Conservation (phyloP, 2,888 invertebrate genomes). For the Bursaphelenchus okinawaensis region DNA sequence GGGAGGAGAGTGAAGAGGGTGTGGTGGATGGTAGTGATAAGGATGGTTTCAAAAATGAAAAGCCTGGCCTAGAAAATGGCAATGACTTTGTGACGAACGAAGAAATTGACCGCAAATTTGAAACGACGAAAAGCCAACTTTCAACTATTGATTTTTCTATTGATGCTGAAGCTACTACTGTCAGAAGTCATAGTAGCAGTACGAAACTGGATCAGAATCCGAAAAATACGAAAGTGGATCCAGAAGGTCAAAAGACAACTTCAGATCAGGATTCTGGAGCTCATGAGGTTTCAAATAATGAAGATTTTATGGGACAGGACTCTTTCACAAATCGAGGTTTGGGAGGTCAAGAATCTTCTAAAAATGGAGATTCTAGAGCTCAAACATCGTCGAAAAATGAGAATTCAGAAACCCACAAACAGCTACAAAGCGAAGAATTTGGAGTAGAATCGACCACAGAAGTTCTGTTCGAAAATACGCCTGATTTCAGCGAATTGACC, state of each 20-base stretch:
- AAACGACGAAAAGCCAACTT: neutral
- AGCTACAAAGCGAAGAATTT: too few species aligned
- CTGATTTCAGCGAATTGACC: neutral
- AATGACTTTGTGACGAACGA: neutral
- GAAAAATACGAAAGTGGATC: neutral
- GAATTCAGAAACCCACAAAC: too few species aligned
- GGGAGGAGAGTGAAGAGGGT: neutral
- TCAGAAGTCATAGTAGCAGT: neutral
- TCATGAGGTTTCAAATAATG: too few species aligned
- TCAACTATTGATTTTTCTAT: slow-evolving; percentile 3
- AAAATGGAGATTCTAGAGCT: too few species aligned
- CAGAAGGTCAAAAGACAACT: neutral
- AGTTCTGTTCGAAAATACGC: neutral
- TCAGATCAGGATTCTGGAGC: too few species aligned
- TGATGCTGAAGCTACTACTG: slow-evolving; percentile 4
- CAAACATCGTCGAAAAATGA: too few species aligned
- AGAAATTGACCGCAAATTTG: neutral
- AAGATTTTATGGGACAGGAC: too few species aligned
- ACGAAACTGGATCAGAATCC: too few species aligned
- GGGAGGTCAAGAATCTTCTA: too few species aligned
- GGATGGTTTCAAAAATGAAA: neutral
- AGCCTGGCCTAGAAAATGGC: neutral
- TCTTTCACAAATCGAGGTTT: too few species aligned
- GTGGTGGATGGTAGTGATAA: neutral
- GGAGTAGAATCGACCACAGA: neutral